phyloP scores from a whole-genome alignment of 1,140 invertebrate species.

The Popillia japonica region DNA sequence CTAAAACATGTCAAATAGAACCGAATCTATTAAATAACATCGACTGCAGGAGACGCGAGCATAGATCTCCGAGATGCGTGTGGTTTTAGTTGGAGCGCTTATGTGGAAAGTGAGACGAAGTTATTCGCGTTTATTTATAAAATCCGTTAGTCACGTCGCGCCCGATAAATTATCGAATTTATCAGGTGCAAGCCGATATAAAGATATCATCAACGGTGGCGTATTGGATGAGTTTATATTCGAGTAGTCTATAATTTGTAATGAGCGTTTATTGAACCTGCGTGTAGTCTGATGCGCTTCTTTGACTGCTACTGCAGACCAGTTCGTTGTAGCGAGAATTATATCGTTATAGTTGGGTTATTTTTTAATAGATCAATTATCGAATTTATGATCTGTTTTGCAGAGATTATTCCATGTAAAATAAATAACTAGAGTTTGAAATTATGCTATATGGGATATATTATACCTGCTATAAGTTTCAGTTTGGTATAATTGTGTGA shows the following conservation, averaged over 20 bases:
- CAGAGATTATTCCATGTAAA: too few species aligned
- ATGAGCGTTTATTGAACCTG: slow-evolving; percentile 34
- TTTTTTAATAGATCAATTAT: background rate
- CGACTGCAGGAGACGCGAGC: too few species aligned
- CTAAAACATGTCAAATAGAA: too few species aligned
- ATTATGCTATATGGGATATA: too few species aligned
- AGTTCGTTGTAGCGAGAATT: background rate
- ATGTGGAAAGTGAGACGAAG: background rate
- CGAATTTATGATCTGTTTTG: too few species aligned
- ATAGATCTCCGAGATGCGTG: too few species aligned
- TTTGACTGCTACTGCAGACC: background rate
- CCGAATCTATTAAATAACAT: too few species aligned
- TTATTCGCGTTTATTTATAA: slow-evolving; percentile 26
- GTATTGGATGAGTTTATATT: slow-evolving; percentile 34
- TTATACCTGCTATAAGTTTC: too few species aligned
- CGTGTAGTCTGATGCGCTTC: slow-evolving; percentile 12
- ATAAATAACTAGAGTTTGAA: too few species aligned
- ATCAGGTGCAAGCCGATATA: slow-evolving; percentile 31
- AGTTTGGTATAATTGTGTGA: too few species aligned
- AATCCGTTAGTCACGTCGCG: slow-evolving; percentile 28
- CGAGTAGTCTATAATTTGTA: slow-evolving; percentile 29
- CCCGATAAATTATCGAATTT: slow-evolving; percentile 35
- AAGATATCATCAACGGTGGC: slow-evolving; percentile 32
- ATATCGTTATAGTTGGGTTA: background rate
- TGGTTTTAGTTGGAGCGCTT: too few species aligned